Percentiles rank a stretch among this genome's conserved stretches.
These are phyloP conservation scores for Antidorcas marsupialis DNA, from an alignment of 2,113 vertebrate genomes.

Conservation along the genomic window DNA sequence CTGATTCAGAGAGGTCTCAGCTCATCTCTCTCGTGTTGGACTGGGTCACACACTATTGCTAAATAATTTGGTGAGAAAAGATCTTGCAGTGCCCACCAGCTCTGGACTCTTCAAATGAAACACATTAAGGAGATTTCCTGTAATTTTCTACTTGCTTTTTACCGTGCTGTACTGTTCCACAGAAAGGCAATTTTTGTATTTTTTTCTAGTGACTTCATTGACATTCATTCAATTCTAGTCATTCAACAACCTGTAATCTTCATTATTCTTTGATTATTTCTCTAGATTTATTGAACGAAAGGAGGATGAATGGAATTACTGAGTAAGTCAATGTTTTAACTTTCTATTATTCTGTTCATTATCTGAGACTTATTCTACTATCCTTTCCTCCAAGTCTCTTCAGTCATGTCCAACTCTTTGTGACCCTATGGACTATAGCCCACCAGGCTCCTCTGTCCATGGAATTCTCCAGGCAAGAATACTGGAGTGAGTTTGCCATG, in stretches of 20 bases:
- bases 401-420: background rate
- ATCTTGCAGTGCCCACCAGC: background rate
- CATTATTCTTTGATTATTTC: background rate
- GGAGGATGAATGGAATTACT: background rate
- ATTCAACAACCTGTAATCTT: conserved; percentile 5
- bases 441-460: background rate
- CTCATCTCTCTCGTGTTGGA: background rate
- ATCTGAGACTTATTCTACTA: background rate
- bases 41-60: background rate
- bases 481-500: background rate
- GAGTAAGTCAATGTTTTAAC: conserved; percentile 39
- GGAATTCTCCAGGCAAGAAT: background rate
- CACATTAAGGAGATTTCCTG: background rate
- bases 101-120: background rate
- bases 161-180: background rate
- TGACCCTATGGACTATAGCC: background rate
- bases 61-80: background rate
- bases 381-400: background rate
- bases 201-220: background rate
- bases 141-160: background rate
- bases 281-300: background rate
- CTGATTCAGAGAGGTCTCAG: background rate
- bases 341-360: background rate
- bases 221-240: background rate
- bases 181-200: background rate